phyloP scores from a whole-genome alignment of 2,797 vertebrate species.

The Sebastes cheni region DNA sequence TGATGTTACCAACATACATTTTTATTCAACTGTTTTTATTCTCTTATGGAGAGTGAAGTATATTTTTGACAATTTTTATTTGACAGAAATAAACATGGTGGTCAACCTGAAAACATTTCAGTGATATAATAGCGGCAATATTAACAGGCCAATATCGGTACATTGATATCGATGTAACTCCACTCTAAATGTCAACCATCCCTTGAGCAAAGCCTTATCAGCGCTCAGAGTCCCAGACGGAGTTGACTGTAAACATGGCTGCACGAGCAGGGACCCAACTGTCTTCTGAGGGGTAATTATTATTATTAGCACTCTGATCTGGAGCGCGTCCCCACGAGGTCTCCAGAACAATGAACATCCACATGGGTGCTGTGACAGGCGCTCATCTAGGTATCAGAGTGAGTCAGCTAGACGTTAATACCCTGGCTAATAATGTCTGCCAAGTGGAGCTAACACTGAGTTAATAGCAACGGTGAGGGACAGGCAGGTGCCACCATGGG shows the following conservation, averaged over 20 bases:
- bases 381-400: conserved; percentile 81
- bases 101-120: background rate
- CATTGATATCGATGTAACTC: background rate
- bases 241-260: conserved; percentile 64
- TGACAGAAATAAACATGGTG: background rate
- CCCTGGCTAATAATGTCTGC: conserved; percentile 83
- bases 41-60: background rate
- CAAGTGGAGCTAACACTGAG: conserved; percentile 74
- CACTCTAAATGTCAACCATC: conserved; percentile 14
- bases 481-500: conserved; percentile 50
- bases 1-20: background rate
- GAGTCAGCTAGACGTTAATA: conserved; percentile 82
- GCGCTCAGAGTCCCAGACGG: conserved; percentile 27
- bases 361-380: conserved; percentile 82
- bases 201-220: conserved; percentile 28
- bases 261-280: conserved; percentile 48
- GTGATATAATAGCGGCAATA: background rate
- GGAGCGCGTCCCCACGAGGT: conserved; percentile 44
- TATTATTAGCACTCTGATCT: conserved; percentile 75
- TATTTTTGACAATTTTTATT: background rate
- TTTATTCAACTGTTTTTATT: background rate
- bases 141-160: background rate
- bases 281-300: conserved; percentile 71
- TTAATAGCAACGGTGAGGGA: conserved; percentile 70
- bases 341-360: conserved; percentile 68